These are phyloP conservation scores for Fragum fragum DNA, from an alignment of 2,888 invertebrate genomes.

Conservation along the genomic window DNA sequence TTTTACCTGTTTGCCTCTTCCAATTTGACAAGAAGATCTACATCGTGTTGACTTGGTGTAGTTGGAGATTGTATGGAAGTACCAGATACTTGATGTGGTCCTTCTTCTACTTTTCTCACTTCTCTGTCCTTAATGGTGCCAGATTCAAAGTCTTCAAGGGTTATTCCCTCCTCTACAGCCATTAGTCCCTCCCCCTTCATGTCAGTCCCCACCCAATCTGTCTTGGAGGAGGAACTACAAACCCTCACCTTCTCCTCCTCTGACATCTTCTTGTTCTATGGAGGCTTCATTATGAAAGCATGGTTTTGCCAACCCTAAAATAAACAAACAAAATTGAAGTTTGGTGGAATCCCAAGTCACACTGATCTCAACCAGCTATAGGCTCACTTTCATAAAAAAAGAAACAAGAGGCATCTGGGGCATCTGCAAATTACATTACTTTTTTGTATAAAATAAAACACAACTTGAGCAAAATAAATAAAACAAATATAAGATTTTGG, in stretches of 20 bases:
- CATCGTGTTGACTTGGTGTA: constrained; percentile 88
- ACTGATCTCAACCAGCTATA: background rate
- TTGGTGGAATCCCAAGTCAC: no score
- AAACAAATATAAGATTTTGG: no score
- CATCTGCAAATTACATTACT: background rate
- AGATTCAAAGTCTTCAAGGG: background rate
- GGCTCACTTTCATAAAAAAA: background rate
- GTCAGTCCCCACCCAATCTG: constrained; percentile 12
- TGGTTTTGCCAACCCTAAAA: background rate
- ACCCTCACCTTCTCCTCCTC: constrained; percentile 9
- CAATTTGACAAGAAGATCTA: constrained; percentile 96
- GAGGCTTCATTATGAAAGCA: constrained; percentile 17
- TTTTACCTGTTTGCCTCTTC: constrained; percentile 95
- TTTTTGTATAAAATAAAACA: background rate
- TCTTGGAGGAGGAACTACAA: constrained; percentile 17
- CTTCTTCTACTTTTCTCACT: background rate
- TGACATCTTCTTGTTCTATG: constrained; percentile 14
- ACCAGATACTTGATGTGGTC: background rate
- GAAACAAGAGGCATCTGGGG: background rate
- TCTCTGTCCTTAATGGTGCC: background rate
- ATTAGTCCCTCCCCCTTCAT: background rate
- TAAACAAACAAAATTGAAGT: background rate
- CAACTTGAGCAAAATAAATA: no score
- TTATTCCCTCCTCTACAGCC: background rate
- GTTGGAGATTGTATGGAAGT: background rate